phyloP scores from a whole-genome alignment of 1,140 invertebrate genomes.

The Glossosoma conforme region DNA sequence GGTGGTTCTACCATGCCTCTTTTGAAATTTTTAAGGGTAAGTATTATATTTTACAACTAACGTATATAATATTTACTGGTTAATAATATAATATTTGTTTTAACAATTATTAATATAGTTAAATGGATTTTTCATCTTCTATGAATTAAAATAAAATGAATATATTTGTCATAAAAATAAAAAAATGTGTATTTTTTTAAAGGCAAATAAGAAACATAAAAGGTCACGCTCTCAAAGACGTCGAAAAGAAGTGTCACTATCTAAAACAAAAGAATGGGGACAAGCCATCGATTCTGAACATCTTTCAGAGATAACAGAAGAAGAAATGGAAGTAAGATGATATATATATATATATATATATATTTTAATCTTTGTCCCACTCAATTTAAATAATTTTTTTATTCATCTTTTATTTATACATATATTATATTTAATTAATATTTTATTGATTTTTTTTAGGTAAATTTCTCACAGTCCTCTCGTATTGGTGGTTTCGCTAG shows the following conservation, averaged over 20 bases:
- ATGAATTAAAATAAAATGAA: too few relatives aligned
- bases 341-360: constrained; percentile 15
- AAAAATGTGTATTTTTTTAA: constrained; percentile 26
- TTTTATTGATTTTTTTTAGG: constrained; percentile 40
- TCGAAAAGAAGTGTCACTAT: constrained; percentile 83
- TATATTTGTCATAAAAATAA: constrained; percentile 1
- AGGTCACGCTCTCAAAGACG: constrained; percentile 61
- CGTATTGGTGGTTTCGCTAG: constrained; percentile 79
- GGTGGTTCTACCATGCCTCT: constrained; percentile 97
- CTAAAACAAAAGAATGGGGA: constrained; percentile 97
- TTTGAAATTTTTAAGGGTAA: constrained; percentile 70
- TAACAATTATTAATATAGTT: too few relatives aligned
- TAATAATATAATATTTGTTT: not conserved
- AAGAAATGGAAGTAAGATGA: constrained; percentile 74
- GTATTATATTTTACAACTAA: constrained; percentile 14
- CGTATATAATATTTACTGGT: not conserved
- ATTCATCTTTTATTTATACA: too few relatives aligned
- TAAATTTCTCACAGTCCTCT: constrained; percentile 56
- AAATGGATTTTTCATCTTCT: too few relatives aligned
- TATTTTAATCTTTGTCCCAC: not conserved
- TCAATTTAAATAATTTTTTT: too few relatives aligned
- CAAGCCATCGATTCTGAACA: constrained; percentile 95
- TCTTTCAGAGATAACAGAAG: constrained; percentile 91
- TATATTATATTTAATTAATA: too few relatives aligned
- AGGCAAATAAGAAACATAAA: constrained; percentile 61